Evolutionary conservation across 1,140 invertebrate genomes (phyloP).

Genomic region (Brevipalpus yothersi): DNA sequence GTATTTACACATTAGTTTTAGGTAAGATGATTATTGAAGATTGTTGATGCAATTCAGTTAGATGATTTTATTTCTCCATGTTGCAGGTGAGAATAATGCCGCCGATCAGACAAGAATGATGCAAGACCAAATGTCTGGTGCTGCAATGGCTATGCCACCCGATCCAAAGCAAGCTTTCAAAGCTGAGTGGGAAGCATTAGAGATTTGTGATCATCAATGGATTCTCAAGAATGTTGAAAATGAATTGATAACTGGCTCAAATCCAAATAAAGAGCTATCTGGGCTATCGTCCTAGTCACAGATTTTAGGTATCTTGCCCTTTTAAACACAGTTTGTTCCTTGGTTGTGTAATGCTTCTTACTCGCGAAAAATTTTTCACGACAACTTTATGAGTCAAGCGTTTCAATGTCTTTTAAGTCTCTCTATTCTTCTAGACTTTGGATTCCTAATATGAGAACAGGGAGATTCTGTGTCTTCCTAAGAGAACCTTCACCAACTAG

Average conservation of each 20-base stretch:
- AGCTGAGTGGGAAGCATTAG: slow-evolving; percentile 94
- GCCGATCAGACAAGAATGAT: slow-evolving; percentile 87
- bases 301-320: too few species aligned
- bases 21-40: slow-evolving; percentile 26
- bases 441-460: too few species aligned
- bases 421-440: too few species aligned
- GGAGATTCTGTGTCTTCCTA: too few species aligned
- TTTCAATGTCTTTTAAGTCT: too few species aligned
- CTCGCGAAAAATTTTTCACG: too few species aligned
- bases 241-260: background rate
- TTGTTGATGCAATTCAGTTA: background rate
- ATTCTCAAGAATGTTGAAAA: slow-evolving; percentile 42
- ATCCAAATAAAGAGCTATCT: too few species aligned
- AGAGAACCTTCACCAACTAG: too few species aligned
- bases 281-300: too few species aligned
- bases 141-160: slow-evolving; percentile 82
- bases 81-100: slow-evolving; percentile 24
- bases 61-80: background rate
- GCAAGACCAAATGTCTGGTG: slow-evolving; percentile 92
- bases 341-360: too few species aligned
- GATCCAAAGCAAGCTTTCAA: slow-evolving; percentile 97
- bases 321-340: too few species aligned
- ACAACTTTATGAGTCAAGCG: too few species aligned
- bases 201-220: slow-evolving; percentile 84
- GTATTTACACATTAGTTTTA: slow-evolving; percentile 88